Conservation (phyloP, 1,140 invertebrate genomes). For the Ostrea denselamellosa region DNA sequence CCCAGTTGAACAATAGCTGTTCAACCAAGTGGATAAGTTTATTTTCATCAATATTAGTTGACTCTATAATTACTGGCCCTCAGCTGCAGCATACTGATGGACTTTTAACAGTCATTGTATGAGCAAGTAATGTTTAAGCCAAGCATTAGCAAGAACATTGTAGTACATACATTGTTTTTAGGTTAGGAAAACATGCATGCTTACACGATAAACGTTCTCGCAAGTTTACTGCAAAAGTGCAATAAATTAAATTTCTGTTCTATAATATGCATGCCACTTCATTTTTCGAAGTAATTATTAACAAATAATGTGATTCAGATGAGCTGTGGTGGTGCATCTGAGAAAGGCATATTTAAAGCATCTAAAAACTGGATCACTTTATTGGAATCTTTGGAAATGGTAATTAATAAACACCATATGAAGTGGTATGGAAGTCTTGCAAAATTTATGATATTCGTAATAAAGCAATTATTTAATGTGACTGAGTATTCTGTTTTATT, state of each 20-base stretch:
- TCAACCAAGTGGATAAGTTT: too few relatives aligned
- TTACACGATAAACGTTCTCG: neutral
- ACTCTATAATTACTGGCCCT: too few relatives aligned
- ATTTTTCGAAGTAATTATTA: neutral
- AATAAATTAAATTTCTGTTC: neutral
- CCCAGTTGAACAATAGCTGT: too few relatives aligned
- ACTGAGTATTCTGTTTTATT: constrained; percentile 14
- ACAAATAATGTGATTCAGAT: neutral
- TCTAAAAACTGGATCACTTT: neutral
- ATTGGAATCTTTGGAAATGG: neutral
- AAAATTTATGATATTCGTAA: constrained; percentile 33
- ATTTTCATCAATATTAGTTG: too few relatives aligned
- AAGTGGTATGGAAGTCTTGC: neutral
- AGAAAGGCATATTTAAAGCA: neutral
- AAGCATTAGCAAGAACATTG: too few relatives aligned
- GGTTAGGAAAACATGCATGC: too few relatives aligned
- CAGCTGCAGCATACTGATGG: too few relatives aligned
- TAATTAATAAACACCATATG: constrained; percentile 6
- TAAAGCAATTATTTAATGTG: constrained; percentile 28
- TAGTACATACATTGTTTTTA: too few relatives aligned
- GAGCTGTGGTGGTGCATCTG: neutral
- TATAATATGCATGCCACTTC: neutral
- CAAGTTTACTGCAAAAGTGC: neutral
- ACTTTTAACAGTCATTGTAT: too few relatives aligned
- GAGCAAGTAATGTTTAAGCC: too few relatives aligned